Conservation (phyloP, 2,888 invertebrate genomes). For the Habroteleia sp. region DNA sequence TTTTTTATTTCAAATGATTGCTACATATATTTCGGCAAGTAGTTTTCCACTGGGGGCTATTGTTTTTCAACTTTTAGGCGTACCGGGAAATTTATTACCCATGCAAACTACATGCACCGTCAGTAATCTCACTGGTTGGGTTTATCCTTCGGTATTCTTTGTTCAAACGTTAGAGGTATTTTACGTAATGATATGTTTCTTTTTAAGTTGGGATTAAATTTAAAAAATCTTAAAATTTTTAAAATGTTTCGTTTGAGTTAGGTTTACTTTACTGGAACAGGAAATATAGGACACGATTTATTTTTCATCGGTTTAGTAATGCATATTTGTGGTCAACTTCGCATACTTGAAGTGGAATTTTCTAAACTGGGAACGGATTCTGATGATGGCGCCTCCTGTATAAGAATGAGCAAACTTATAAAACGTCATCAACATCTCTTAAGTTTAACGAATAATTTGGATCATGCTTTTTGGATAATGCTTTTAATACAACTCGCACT, state of each 20-base stretch:
- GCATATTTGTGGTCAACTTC: slow-evolving; percentile 76
- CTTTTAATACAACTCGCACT: slow-evolving; percentile 64
- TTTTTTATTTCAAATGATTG: slow-evolving; percentile 66
- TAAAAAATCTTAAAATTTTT: too few species aligned
- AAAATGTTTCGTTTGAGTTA: too few species aligned
- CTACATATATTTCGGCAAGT: slow-evolving; percentile 52
- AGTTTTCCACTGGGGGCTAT: slow-evolving; percentile 19
- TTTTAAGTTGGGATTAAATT: too few species aligned
- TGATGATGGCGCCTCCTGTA: not conserved
- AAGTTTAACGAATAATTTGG: slow-evolving; percentile 52
- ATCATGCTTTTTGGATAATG: slow-evolving; percentile 58
- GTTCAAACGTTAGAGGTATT: slow-evolving; percentile 20
- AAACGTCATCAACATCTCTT: slow-evolving; percentile 66
- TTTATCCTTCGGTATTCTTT: slow-evolving; percentile 37
- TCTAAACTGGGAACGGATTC: slow-evolving; percentile 31
- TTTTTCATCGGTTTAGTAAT: slow-evolving; percentile 73
- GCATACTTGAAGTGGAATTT: slow-evolving; percentile 69
- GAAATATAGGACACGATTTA: slow-evolving; percentile 70
- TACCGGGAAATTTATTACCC: slow-evolving; percentile 37
- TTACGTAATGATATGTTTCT: too few species aligned
- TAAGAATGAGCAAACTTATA: slow-evolving; percentile 32
- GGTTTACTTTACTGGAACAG: slow-evolving; percentile 39
- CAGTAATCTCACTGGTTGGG: slow-evolving; percentile 31
- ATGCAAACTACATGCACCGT: slow-evolving; percentile 57
- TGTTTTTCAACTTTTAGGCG: slow-evolving; percentile 3